Evolutionary conservation across 23 tunicate species (phyloP).

Genomic region (Halocynthia aurantium): DNA sequence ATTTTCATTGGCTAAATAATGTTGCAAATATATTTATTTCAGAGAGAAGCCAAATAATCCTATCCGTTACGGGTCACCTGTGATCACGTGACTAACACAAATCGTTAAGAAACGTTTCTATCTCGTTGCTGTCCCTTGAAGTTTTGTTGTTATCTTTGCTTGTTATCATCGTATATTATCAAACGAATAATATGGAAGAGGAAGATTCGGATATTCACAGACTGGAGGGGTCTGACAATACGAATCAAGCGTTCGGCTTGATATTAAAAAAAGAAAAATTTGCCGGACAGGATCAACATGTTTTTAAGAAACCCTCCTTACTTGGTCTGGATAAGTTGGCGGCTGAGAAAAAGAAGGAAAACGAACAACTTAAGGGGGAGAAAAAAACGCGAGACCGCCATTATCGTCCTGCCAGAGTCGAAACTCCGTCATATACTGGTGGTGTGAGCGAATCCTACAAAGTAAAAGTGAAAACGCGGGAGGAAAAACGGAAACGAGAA

Average conservation of each 20-base stretch:
- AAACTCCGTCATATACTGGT: conserved; percentile 90
- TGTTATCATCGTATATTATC: neutral
- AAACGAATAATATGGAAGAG: conserved; percentile 4
- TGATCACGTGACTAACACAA: no score
- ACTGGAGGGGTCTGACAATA: conserved; percentile 67
- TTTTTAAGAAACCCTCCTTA: conserved; percentile 82
- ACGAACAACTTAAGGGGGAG: conserved; percentile 12
- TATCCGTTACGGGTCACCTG: no score
- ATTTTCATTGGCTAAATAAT: no score
- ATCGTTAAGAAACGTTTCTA: no score
- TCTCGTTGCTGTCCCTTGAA: no score
- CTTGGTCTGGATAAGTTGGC: conserved; percentile 94
- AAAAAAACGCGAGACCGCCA: conserved; percentile 30
- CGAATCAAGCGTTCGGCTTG: conserved; percentile 49
- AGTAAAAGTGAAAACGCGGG: conserved; percentile 54
- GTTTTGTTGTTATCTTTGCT: no score
- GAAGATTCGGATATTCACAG: conserved; percentile 57
- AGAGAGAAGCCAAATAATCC: no score
- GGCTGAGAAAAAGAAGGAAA: conserved; percentile 26
- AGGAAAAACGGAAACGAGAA: conserved; percentile 35
- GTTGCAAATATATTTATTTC: no score
- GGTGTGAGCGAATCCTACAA: conserved; percentile 85
- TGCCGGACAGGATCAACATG: conserved; percentile 42
- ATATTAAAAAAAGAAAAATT: conserved; percentile 76
- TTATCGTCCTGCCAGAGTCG: conserved; percentile 78